phyloP scores from a whole-genome alignment of 2,888 invertebrate genomes.

The Patella pellucida region DNA sequence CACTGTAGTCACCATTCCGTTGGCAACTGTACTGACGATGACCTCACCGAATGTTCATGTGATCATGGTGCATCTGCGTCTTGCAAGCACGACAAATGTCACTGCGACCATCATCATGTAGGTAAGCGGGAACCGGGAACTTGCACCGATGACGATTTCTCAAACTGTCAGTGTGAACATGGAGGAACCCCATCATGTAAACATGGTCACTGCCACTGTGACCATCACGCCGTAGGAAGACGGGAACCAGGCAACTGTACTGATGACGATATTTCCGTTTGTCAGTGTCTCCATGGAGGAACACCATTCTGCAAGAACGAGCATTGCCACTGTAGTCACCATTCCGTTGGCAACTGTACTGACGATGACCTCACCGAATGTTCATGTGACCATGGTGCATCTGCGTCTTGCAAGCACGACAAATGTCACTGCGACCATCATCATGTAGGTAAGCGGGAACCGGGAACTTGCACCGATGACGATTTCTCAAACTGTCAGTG shows the following conservation, averaged over 20 bases:
- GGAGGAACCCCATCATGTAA: conserved; percentile 6
- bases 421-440: not conserved
- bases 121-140: not conserved
- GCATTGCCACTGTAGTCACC: no score
- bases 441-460: not conserved
- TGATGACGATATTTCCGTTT: no score
- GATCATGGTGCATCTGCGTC: not conserved
- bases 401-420: not conserved
- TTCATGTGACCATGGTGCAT: not conserved
- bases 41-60: no score
- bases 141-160: not conserved
- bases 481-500: not conserved
- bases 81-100: not conserved
- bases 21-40: no score
- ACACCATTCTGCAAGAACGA: no score
- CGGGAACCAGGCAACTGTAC: no score
- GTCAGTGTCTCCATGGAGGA: no score
- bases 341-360: no score
- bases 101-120: not conserved
- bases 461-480: not conserved
- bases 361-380: no score
- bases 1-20: no score
- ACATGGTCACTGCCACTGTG: not conserved
- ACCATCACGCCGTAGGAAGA: not conserved
- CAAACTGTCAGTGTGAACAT: not conserved